A percentile compares a stretch with the other conserved stretches of the same genome.
Conservation (phyloP, 1,140 invertebrate species). For the Tyrophagus putrescentiae region DNA sequence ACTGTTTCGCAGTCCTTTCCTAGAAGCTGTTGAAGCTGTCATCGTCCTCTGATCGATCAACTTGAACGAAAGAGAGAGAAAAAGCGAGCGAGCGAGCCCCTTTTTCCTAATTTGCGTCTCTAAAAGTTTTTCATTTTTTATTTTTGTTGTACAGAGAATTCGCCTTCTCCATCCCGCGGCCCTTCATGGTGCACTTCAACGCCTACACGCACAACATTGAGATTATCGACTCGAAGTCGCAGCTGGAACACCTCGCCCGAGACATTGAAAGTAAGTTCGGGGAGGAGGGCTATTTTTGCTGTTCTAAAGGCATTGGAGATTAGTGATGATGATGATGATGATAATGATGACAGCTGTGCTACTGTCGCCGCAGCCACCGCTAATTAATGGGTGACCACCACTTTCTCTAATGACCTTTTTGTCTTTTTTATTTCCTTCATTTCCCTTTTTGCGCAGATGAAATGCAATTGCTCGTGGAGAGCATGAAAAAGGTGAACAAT, state of each 20-base stretch:
- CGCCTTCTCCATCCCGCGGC: constrained; percentile 47
- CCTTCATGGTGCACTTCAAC: constrained; percentile 88
- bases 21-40: no score
- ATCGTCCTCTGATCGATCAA: no score
- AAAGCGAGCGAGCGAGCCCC: no score
- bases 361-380: no score
- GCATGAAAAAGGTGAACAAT: constrained; percentile 19
- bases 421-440: constrained; percentile 1
- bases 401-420: no score
- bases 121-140: no score
- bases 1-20: no score
- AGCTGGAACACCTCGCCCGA: constrained; percentile 42
- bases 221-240: constrained; percentile 69
- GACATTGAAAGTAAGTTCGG: constrained; percentile 22
- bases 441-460: constrained; percentile 16
- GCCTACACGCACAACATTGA: constrained; percentile 86
- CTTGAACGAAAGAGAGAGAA: background rate
- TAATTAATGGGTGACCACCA: no score
- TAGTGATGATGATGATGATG: background rate
- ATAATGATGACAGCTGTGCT: background rate
- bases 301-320: background rate
- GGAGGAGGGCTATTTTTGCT: constrained; percentile 9
- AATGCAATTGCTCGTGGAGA: constrained; percentile 18
- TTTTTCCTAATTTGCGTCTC: no score
- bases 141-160: constrained; percentile 5